Base-by-base conservation (phyloP, 2,888 invertebrate species). In the Nemurella pictetii region DNA sequence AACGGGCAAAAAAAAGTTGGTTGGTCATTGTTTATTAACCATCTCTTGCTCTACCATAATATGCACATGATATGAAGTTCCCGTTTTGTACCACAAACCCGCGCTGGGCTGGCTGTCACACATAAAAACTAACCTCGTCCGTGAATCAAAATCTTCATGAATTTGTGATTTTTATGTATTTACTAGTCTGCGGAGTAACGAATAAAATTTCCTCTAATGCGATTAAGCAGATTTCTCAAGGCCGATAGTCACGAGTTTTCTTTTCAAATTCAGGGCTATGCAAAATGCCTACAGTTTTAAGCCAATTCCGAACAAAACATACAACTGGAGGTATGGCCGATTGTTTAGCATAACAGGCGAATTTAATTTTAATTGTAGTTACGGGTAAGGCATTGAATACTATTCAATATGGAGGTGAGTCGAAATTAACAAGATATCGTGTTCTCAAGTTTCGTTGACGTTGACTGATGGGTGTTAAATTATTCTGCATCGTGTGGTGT, bases 391-490 rank as follows among this genome's bases (percentile, higher is more conserved):
- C 12, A 55, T 20, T 55, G 55, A 55, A 55, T 20, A 55, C 5
- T 55, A 55, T 55, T 55, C 55, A 55, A 55, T 55, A 55, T 55
- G 55, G 55, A 55, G 55, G 55, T 55, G 55, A 55, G 55, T 55
- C 55, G 55, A 55, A 55, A 55, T 55, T 55, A 55, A 55, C 55
- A 55, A 55, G 55, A 55, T 55, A 55, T 55, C 55, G 55, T 55
- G 55, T 55, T 55, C 55, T 55, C 55, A 55, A 55, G 55, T 55
- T 55, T 55, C 55, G 55, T 29, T 30, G 30, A 78, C 78, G 30
- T 78, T 78, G 78, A 78, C 78, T 78, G 78, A 78, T 78, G 78
- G 78, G 29, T 78, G 30, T 78, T 78, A 30, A 78, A 78, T 78
- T 78, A 78, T 78, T 78, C 78, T n/a, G 28, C 75, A 5, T 75